Evolutionary conservation across 2,113 vertebrate genomes (phyloP), one percentile per base, ranked within the genome.

Genomic region (Pao palembangensis): DNA sequence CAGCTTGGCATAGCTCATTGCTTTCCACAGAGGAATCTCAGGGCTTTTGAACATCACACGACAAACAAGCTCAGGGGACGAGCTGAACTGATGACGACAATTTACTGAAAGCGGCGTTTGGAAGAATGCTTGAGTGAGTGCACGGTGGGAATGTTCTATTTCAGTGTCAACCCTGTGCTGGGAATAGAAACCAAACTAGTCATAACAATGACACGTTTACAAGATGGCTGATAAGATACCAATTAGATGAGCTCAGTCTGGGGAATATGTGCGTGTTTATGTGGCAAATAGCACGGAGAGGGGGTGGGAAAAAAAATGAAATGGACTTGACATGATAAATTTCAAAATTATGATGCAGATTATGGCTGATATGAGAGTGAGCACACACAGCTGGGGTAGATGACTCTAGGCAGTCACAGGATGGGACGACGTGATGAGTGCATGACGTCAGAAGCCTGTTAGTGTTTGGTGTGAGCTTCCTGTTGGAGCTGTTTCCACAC

Each of bases 171-270:
- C 52, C 64, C 76, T 67, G 55, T 83, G 77, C 81, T 85, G 81
- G 81, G 78, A 83, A 83, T 67, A 83, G 84, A 80, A 86, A 79
- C 75, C 74, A 68, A 64, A 64, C 73, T 15, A 83, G 85, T 80
- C 87, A 88, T 83, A 88, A 87, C 83, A 88, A 71, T 11, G 59
- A 71, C 81, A 75, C 51, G 61, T 76, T 87, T 65, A 51, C 69
- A 65, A 73, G 78, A 80, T 65, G 72, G 52, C 75, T 60, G 86
- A 88, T 86, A 82, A 85, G 81, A 87, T 83, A 78, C 78, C 72
- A 67, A 79, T 71, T 53, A 69, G 80, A 83, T 86, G 85, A 88
- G 75, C 76, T 85, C 78, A 80, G 60, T 58, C 67, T 55, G 47
- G 54, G 55, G 64, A 66, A 78, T 55, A 58, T 55, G 61, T 43